A percentile compares a stretch with the other conserved stretches of the same genome.
Conservation (phyloP, 2,888 invertebrate species). For the Hydriomena furcata region DNA sequence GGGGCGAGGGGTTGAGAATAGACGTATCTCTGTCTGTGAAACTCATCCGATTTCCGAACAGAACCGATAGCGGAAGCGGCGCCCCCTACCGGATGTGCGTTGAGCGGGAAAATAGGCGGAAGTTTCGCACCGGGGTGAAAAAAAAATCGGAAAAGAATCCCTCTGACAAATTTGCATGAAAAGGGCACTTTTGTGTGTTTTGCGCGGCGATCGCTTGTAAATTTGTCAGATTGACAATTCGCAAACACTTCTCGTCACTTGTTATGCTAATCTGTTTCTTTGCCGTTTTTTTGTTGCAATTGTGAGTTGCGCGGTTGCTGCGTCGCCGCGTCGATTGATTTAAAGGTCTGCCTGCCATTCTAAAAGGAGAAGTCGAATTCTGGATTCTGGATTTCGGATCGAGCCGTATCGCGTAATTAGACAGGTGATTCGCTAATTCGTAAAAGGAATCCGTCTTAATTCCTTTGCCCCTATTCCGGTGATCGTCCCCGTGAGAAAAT, state of each 20-base stretch:
- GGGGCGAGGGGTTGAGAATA: slow-evolving; percentile 58
- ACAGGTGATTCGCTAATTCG: slow-evolving; percentile 82
- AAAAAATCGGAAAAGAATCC: slow-evolving; percentile 69
- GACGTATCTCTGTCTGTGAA: slow-evolving; percentile 60
- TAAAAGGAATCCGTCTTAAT: slow-evolving; percentile 73
- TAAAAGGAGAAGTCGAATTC: slow-evolving; percentile 44
- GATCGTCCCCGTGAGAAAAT: slow-evolving; percentile 74
- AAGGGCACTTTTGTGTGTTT: slow-evolving; percentile 75
- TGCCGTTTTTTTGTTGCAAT: slow-evolving; percentile 45
- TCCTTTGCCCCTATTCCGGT: slow-evolving; percentile 52
- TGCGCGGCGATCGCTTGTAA: slow-evolving; percentile 73
- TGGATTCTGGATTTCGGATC: slow-evolving; percentile 54
- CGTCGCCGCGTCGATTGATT: slow-evolving; percentile 35
- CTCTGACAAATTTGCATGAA: slow-evolving; percentile 78
- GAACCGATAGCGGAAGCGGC: slow-evolving; percentile 66
- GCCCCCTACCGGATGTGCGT: slow-evolving; percentile 73
- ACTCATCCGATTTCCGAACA: slow-evolving; percentile 74
- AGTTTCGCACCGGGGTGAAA: slow-evolving; percentile 69
- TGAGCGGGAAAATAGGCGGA: slow-evolving; percentile 82
- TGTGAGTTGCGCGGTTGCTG: slow-evolving; percentile 33
- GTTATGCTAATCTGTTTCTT: slow-evolving; percentile 75
- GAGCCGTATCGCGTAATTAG: slow-evolving; percentile 67
- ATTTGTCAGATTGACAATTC: slow-evolving; percentile 81
- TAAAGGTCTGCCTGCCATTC: slow-evolving; percentile 30
- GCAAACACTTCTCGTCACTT: slow-evolving; percentile 71